phyloP scores from a whole-genome alignment of 2,888 invertebrate genomes.

The Allacma fusca region DNA sequence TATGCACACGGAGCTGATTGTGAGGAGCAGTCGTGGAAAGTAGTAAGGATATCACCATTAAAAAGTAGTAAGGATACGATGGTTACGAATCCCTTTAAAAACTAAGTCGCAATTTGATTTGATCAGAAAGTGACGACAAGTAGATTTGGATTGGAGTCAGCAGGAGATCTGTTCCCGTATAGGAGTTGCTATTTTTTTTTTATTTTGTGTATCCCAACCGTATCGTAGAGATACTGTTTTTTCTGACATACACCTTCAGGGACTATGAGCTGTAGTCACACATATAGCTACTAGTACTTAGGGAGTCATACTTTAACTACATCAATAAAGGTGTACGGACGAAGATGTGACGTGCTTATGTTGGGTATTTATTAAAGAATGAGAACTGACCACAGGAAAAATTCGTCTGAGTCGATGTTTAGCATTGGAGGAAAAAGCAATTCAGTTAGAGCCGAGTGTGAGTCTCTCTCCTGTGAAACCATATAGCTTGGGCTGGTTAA shows the following conservation, averaged over 20 bases:
- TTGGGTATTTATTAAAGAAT: slow-evolving; percentile 4
- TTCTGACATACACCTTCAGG: too few relatives aligned
- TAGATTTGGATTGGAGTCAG: slow-evolving; percentile 1
- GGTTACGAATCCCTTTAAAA: not conserved
- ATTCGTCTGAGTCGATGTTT: slow-evolving; percentile 18
- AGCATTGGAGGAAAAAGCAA: not conserved
- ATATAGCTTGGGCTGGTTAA: too few relatives aligned
- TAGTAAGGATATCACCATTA: too few relatives aligned
- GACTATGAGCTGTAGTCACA: not conserved
- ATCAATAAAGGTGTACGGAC: too few relatives aligned
- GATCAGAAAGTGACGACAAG: slow-evolving; percentile 24
- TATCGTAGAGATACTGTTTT: too few relatives aligned
- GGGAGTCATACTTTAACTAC: too few relatives aligned
- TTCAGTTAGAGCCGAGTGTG: not conserved
- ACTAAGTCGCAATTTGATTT: slow-evolving; percentile 21
- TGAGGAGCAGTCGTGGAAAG: too few relatives aligned
- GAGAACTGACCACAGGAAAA: slow-evolving; percentile 21
- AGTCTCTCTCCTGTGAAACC: not conserved
- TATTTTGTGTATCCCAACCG: too few relatives aligned
- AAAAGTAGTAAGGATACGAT: not conserved
- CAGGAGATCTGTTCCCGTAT: slow-evolving; percentile 10
- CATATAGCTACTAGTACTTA: too few relatives aligned
- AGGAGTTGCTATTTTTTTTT: not conserved
- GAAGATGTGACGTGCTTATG: not conserved
- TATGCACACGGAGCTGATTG: too few relatives aligned